Percentiles rank a stretch among this genome's conserved stretches.
These are phyloP conservation scores for Chaetorhynchus papuensis DNA, from an alignment of 2,113 vertebrate species.

Conservation along the genomic window DNA sequence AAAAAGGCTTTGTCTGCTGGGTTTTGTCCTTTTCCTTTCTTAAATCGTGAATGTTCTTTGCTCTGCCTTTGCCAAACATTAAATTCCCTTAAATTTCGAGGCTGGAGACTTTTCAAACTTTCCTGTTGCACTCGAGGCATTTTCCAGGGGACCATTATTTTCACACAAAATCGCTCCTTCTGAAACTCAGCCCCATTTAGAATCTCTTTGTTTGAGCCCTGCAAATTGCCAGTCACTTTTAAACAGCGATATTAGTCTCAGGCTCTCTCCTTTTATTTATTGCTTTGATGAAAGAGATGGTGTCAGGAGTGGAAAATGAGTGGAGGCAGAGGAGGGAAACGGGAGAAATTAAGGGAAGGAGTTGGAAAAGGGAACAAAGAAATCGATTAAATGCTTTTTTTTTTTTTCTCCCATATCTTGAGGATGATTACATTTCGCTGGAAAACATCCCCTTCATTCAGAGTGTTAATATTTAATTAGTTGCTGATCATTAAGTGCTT, in stretches of 20 bases:
- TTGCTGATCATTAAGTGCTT: neutral
- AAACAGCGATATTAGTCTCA: neutral
- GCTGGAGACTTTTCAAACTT: neutral
- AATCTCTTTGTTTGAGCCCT: neutral
- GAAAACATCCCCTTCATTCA: neutral
- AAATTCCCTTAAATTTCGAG: neutral
- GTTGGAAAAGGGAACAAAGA: conserved; percentile 13
- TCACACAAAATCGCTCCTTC: neutral
- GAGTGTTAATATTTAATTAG: conserved; percentile 24
- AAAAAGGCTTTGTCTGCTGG: too few species aligned
- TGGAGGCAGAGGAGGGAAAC: conserved; percentile 1
- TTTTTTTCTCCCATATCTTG: neutral
- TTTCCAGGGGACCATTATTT: neutral
- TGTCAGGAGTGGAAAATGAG: neutral
- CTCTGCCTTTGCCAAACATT: neutral
- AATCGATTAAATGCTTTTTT: neutral
- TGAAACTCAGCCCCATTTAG: neutral
- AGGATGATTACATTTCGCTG: neutral
- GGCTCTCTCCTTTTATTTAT: neutral
- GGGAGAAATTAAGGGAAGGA: neutral
- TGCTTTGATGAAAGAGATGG: neutral
- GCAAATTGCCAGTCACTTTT: neutral
- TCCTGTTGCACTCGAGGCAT: neutral
- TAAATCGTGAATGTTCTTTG: neutral
- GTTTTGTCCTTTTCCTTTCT: neutral